Evolutionary conservation across 1,140 invertebrate genomes (phyloP).

Genomic region (Apis cerana): DNA sequence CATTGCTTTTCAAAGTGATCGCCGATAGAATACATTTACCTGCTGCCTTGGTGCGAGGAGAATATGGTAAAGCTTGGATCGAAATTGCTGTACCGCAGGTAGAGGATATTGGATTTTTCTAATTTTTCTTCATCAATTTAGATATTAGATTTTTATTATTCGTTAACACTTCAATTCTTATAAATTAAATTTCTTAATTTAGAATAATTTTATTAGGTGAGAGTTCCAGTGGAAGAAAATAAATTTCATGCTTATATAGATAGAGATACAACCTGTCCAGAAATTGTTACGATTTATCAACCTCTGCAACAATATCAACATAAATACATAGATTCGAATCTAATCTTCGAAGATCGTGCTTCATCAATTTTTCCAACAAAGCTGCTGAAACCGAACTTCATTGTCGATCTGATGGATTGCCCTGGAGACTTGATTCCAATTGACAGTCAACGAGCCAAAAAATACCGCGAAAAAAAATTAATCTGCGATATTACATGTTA

Average conservation of each 20-base stretch:
- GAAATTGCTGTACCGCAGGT: conserved; percentile 83
- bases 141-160: background rate
- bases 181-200: background rate
- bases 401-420: conserved; percentile 83
- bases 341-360: background rate
- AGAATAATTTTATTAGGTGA: conserved; percentile 19
- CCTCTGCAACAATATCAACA: background rate
- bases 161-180: background rate
- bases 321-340: background rate
- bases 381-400: conserved; percentile 82
- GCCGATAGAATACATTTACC: conserved; percentile 84
- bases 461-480: conserved; percentile 60
- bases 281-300: conserved; percentile 4
- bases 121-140: background rate
- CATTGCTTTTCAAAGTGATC: conserved; percentile 85
- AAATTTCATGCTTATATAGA: conserved; percentile 1
- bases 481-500: conserved; percentile 8
- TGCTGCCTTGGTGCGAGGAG: conserved; percentile 81
- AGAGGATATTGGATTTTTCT: background rate
- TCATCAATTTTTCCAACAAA: conserved; percentile 77
- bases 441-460: conserved; percentile 73
- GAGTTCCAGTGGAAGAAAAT: conserved; percentile 6
- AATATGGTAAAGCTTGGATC: conserved; percentile 83
- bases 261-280: background rate
- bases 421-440: conserved; percentile 82